Percentiles rank a stretch among this genome's conserved stretches.
These are phyloP conservation scores for Nibea coibor DNA, from an alignment of 2,113 vertebrate genomes.

Conservation along the genomic window DNA sequence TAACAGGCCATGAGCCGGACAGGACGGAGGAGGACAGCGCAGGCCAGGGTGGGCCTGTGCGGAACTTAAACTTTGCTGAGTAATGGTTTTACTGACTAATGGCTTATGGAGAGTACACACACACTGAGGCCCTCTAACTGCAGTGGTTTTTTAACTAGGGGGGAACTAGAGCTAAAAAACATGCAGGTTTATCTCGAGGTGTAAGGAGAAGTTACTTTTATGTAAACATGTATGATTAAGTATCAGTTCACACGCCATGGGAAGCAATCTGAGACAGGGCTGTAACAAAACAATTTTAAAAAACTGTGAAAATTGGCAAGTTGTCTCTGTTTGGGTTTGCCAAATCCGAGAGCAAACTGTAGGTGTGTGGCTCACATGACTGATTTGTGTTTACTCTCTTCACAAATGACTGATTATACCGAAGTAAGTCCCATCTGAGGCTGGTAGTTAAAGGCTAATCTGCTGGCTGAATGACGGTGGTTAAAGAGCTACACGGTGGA, in stretches of 20 bases:
- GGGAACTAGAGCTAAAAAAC: constrained; percentile 6
- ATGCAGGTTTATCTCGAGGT: constrained; percentile 8
- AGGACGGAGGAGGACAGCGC: constrained; percentile 50
- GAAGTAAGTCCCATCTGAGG: constrained; percentile 23
- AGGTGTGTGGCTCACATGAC: constrained; percentile 35
- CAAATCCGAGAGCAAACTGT: constrained; percentile 24
- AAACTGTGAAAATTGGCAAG: background rate
- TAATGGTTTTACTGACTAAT: constrained; percentile 65
- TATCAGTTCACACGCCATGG: background rate
- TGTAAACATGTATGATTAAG: background rate
- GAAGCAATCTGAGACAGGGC: constrained; percentile 5
- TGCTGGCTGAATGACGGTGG: constrained; percentile 52
- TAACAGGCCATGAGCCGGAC: constrained; percentile 58
- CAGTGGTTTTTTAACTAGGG: constrained; percentile 18
- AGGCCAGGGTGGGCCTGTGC: constrained; percentile 53
- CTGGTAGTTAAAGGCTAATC: constrained; percentile 71
- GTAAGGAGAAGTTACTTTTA: constrained; percentile 5
- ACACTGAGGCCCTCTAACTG: constrained; percentile 34
- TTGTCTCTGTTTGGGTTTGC: no score
- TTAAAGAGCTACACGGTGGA: constrained; percentile 41
- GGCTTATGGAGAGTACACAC: constrained; percentile 53
- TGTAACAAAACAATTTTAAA: background rate
- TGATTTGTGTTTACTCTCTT: constrained; percentile 66
- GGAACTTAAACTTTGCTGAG: constrained; percentile 77
- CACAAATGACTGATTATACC: constrained; percentile 69